Evolutionary conservation across 2,113 vertebrate genomes (phyloP), one percentile per base, ranked within the genome.

Genomic region (Zosterops lateralis): DNA sequence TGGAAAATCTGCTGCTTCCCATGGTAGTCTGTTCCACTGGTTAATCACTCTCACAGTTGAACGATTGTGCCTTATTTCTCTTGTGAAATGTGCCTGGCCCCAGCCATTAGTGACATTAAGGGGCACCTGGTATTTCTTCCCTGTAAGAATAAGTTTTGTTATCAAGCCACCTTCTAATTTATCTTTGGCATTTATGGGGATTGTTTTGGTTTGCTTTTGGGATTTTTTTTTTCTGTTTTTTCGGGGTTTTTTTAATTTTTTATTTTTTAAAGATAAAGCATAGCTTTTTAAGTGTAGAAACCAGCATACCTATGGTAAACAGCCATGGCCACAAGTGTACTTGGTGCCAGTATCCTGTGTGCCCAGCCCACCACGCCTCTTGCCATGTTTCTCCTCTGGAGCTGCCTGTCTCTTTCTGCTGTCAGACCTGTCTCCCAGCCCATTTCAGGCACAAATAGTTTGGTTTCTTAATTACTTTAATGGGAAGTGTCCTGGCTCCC

Each of bases 1-100:
- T 89, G 96, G 94, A 96, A 96, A 96, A 93, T 90, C 72, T 88
- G 19, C 62, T 76, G 31, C 81, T 95, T 93, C 79, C 72, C 2
- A 3, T 80, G 68, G 47, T 51, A 89, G 77, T 58, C 85, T 95
- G 88, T 94, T 93, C 90, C 83, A 56, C 75, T 86, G 65, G 51
- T 84, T 96, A 93, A 93, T 92, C 65, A 50, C 58, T 90, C 64
- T 14, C 51, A 71, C 60, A 92, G 75, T 4, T 71, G 68, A 92
- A 87, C 56, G 74, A 71, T 53, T 84, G 56, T 84, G 65, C 92
- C 73, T 93, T 93, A 80, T 90, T 94, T 67, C 51, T 84, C 47
- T 31, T 64, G 68, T 84, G 60, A 86, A 90, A 78, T 92, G 78
- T 64, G 57, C 60, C 76, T 95, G 90, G 75, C 72, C 77, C 9